phyloP scores from a whole-genome alignment of 2,888 invertebrate species.

The Amphiduros pacificus region DNA sequence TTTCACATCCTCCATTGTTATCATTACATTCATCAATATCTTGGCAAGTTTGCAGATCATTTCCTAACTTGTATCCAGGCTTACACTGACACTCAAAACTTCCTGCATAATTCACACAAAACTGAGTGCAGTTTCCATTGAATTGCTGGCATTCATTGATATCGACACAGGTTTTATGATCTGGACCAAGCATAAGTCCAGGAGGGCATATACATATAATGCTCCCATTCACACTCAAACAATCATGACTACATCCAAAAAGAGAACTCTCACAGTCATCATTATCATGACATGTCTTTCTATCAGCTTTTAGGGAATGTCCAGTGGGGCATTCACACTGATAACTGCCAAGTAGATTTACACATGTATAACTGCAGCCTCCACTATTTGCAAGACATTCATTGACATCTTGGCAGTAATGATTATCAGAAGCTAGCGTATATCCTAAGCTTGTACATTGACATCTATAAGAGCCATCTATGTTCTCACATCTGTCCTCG shows the following conservation, averaged over 20 bases:
- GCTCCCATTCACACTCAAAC: not conserved
- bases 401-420: not conserved
- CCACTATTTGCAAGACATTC: not conserved
- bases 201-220: not conserved
- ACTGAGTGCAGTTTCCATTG: not conserved
- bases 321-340: not conserved
- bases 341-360: not conserved
- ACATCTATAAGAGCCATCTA: not conserved
- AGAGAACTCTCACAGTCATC: not conserved
- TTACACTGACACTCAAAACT: not conserved
- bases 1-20: not conserved
- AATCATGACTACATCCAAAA: not conserved
- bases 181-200: not conserved
- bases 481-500: not conserved
- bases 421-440: not conserved
- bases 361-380: conserved; percentile 1
- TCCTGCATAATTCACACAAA: not conserved
- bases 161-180: not conserved
- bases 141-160: not conserved
- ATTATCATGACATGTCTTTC: not conserved
- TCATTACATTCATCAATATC: not conserved
- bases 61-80: not conserved
- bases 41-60: not conserved
- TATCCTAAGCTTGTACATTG: not conserved
- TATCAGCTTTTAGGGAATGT: not conserved